Conservation (phyloP, 2,113 vertebrate genomes). For the Crypturellus undulatus region DNA sequence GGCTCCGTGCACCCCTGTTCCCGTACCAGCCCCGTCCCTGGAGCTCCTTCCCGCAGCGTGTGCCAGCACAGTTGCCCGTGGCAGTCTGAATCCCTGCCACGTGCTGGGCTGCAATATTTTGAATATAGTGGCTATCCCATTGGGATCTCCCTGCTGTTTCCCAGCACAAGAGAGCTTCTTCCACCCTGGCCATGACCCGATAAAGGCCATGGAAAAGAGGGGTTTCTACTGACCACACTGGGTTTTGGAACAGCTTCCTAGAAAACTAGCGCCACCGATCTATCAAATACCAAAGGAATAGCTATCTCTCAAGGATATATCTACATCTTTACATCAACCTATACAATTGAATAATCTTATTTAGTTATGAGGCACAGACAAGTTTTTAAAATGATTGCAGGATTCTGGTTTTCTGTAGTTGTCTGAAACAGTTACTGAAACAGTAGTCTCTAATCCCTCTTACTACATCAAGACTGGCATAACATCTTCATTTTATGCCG, state of each 20-base stretch:
- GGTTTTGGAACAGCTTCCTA: not conserved
- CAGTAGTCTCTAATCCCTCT: not conserved
- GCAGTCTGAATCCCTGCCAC: not conserved
- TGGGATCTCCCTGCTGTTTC: not conserved
- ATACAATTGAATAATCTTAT: not conserved
- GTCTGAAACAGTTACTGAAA: no score
- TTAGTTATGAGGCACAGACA: not conserved
- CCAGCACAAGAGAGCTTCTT: not conserved
- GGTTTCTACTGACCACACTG: not conserved
- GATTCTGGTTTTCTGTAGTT: not conserved
- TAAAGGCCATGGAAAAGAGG: accelerated
- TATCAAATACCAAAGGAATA: not conserved
- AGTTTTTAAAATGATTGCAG: not conserved
- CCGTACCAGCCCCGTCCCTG: accelerated
- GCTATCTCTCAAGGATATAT: not conserved
- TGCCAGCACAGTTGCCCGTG: accelerated
- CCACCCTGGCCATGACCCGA: not conserved
- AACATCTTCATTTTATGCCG: not conserved
- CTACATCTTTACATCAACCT: not conserved
- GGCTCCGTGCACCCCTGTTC: accelerated
- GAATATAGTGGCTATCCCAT: not conserved
- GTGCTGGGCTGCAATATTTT: not conserved
- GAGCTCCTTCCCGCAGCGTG: accelerated
- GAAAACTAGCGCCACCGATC: not conserved
- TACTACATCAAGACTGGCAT: not conserved